phyloP scores from a whole-genome alignment of 2,888 invertebrate genomes.

The Hymenopus coronatus region DNA sequence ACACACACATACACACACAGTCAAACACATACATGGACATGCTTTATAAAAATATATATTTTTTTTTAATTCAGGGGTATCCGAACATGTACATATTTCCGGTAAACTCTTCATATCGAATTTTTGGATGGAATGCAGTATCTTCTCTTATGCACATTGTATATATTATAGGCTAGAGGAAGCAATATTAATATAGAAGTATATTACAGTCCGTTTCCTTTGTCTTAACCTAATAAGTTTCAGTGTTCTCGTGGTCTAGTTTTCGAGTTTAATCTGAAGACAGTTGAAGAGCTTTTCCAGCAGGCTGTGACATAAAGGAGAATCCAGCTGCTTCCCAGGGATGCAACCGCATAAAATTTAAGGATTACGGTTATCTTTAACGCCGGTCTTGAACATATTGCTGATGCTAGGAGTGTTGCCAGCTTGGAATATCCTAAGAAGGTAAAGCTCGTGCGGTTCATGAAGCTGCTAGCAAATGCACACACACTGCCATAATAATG shows the following conservation, averaged over 20 bases:
- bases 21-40: no score
- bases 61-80: no score
- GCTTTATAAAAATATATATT: no score
- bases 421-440: background rate
- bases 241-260: background rate
- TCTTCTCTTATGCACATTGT: no score
- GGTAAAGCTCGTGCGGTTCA: background rate
- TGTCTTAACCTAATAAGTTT: no score
- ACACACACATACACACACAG: no score
- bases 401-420: background rate
- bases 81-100: no score
- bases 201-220: no score
- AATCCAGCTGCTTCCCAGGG: background rate
- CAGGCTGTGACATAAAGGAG: background rate
- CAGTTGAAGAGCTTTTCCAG: background rate
- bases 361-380: background rate
- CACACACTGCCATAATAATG: background rate
- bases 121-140: no score
- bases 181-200: no score
- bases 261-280: background rate
- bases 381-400: background rate
- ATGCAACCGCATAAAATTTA: background rate
- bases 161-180: no score
- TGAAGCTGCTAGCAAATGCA: background rate
- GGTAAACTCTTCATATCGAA: no score